Conservation (phyloP, 2,113 vertebrate species). For the Ictalurus punctatus region DNA sequence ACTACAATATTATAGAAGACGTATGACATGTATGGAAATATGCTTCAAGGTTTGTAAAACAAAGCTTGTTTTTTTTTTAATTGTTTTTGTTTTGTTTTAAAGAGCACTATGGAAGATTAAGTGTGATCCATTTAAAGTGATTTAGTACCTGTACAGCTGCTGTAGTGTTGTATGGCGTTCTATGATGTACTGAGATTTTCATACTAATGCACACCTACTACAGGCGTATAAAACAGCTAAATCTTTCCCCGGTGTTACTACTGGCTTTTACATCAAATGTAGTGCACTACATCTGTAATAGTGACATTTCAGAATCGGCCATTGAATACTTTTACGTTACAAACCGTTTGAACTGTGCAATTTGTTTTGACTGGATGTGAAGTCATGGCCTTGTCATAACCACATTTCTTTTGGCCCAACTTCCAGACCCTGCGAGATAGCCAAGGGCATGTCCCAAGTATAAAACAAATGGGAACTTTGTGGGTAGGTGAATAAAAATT, state of each 20-base stretch:
- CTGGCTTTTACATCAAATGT: neutral
- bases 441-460: conserved; percentile 41
- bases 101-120: neutral
- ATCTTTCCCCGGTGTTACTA: neutral
- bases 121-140: neutral
- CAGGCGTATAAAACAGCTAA: neutral
- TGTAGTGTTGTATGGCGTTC: neutral
- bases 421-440: conserved; percentile 51
- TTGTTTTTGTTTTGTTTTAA: neutral
- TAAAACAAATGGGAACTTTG: conserved; percentile 53
- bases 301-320: neutral
- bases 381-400: neutral
- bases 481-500: conserved; percentile 45
- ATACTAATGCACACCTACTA: neutral
- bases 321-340: neutral
- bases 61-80: no score
- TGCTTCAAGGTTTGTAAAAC: neutral
- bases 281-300: neutral
- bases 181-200: neutral
- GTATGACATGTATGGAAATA: neutral
- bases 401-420: neutral
- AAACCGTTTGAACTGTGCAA: neutral
- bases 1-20: neutral
- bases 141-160: neutral
- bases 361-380: neutral